Conservation (phyloP, 1,140 invertebrate genomes). For the Habropoda laboriosa region DNA sequence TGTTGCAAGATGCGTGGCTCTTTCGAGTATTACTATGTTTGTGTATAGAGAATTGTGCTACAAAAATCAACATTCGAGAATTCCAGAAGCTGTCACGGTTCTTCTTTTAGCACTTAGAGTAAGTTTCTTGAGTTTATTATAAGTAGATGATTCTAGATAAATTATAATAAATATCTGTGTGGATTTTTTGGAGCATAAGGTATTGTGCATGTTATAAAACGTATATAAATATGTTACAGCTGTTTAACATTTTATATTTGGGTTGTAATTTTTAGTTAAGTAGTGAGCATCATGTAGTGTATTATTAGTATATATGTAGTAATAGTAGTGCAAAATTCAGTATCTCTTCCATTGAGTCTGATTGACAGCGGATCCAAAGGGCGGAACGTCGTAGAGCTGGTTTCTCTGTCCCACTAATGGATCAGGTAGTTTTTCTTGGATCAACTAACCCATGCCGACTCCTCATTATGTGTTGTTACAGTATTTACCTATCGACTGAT, state of each 20-base stretch:
- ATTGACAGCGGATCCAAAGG: conserved; percentile 65
- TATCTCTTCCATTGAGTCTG: conserved; percentile 65
- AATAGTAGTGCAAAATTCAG: conserved; percentile 15
- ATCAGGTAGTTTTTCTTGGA: conserved; percentile 70
- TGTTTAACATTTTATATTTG: conserved; percentile 35
- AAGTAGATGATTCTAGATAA: not conserved
- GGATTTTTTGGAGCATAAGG: not conserved
- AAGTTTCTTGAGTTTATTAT: conserved; percentile 50
- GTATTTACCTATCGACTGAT: conserved; percentile 46
- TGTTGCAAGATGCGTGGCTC: conserved; percentile 93
- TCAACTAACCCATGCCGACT: conserved; percentile 46
- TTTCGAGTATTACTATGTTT: conserved; percentile 94
- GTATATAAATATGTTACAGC: conserved; percentile 14
- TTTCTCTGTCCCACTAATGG: conserved; percentile 71
- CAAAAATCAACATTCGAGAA: conserved; percentile 85
- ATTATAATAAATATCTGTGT: not conserved
- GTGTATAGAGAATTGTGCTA: conserved; percentile 89
- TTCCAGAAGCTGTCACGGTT: conserved; percentile 92
- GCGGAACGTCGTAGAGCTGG: conserved; percentile 71
- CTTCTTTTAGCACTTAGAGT: conserved; percentile 93
- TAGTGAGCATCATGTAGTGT: not conserved
- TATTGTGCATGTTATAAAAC: conserved; percentile 24
- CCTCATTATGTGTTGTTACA: conserved; percentile 59
- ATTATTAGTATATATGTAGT: conserved; percentile 15
- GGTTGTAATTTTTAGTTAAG: conserved; percentile 30